A percentile compares a stretch with the other conserved stretches of the same genome.
Evolutionary conservation across 1,140 invertebrate genomes (phyloP).

Genomic region (Himalopsyche phryganea): DNA sequence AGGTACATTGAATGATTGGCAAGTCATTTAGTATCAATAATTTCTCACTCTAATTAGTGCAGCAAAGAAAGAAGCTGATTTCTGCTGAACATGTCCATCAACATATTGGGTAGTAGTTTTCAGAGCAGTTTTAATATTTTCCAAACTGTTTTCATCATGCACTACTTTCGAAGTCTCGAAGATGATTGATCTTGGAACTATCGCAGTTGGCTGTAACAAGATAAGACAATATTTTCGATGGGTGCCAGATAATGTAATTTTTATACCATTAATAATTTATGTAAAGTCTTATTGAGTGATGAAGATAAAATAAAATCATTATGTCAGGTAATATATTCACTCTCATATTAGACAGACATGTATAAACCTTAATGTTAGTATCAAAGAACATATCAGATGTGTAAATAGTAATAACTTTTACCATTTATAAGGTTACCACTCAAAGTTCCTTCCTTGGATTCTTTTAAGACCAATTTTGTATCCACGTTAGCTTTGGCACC

Average conservation of each 20-base stretch:
- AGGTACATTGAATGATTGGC: too few relatives aligned
- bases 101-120: constrained; percentile 58
- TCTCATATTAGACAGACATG: too few relatives aligned
- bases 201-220: constrained; percentile 41
- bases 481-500: constrained; percentile 66
- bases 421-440: constrained; percentile 5
- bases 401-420: too few relatives aligned
- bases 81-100: constrained; percentile 54
- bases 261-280: too few relatives aligned
- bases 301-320: too few relatives aligned
- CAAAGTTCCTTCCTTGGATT: constrained; percentile 30
- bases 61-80: constrained; percentile 64
- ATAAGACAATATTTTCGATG: too few relatives aligned
- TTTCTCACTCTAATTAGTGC: constrained; percentile 58
- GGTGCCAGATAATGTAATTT: too few relatives aligned
- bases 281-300: too few relatives aligned
- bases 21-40: background rate
- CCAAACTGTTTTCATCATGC: constrained; percentile 49
- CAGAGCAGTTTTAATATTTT: constrained; percentile 53
- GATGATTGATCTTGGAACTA: constrained; percentile 59
- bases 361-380: too few relatives aligned
- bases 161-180: constrained; percentile 66
- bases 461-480: constrained; percentile 61
- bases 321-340: too few relatives aligned
- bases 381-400: too few relatives aligned